Evolutionary conservation across 1,140 invertebrate genomes (phyloP).

Genomic region (Acromyrmex echinatior): DNA sequence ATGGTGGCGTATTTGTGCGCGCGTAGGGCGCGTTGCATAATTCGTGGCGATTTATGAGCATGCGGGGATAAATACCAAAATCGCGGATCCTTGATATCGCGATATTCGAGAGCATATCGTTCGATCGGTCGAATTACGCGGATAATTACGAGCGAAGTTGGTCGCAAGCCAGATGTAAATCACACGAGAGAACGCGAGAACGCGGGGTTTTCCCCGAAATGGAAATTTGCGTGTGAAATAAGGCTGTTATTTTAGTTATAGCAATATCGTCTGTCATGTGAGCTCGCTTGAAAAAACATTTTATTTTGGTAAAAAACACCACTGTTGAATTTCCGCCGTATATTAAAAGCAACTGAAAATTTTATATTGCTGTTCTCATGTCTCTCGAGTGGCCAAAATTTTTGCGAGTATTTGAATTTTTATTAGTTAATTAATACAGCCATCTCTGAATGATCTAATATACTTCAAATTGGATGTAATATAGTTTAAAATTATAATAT

Average conservation of each 20-base stretch:
- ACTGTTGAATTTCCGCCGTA: constrained; percentile 35
- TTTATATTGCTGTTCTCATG: constrained; percentile 11
- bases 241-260: constrained; percentile 61
- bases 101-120: constrained; percentile 61
- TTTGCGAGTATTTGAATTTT: constrained; percentile 41
- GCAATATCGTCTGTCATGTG: constrained; percentile 36
- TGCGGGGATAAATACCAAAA: constrained; percentile 72
- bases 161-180: constrained; percentile 57
- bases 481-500: background rate
- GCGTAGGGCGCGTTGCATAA: constrained; percentile 41
- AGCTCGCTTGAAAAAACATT: constrained; percentile 40
- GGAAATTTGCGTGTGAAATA: constrained; percentile 49
- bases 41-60: constrained; percentile 67
- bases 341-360: constrained; percentile 58
- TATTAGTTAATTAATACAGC: constrained; percentile 17
- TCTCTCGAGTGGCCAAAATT: background rate
- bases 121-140: constrained; percentile 57
- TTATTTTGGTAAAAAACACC: constrained; percentile 40
- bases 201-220: constrained; percentile 36
- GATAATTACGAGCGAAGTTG: constrained; percentile 62
- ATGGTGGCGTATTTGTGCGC: background rate
- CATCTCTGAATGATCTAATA: background rate
- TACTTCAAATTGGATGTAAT: constrained; percentile 13
- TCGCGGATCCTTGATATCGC: constrained; percentile 69
- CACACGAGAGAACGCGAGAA: constrained; percentile 15